These are phyloP conservation scores for Muscina levida DNA, from an alignment of 2,888 invertebrate genomes.

Conservation along the genomic window DNA sequence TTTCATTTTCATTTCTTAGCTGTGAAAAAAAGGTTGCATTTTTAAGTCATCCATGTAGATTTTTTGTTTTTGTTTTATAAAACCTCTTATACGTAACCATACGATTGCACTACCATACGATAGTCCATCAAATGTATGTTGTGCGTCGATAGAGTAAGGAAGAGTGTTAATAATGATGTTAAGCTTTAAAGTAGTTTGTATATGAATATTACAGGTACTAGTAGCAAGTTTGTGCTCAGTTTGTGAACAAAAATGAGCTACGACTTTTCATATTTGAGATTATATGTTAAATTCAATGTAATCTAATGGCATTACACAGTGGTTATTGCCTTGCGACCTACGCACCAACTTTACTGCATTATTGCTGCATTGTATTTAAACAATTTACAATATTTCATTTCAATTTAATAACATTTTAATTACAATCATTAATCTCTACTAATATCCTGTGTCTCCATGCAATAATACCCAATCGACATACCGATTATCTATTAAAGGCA, in stretches of 20 bases:
- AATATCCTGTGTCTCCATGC: neutral
- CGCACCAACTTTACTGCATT: no score
- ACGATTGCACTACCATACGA: no score
- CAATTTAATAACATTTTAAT: slow-evolving; percentile 1
- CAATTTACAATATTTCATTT: neutral
- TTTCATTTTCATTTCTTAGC: slow-evolving; percentile 6
- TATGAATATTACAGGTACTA: no score
- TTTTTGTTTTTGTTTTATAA: neutral
- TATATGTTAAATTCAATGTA: no score
- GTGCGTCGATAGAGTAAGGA: neutral
- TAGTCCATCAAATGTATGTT: no score
- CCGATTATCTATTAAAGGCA: slow-evolving; percentile 12
- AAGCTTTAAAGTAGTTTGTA: slow-evolving; percentile 35
- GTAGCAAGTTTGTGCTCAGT: no score
- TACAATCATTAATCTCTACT: slow-evolving; percentile 28
- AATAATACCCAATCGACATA: slow-evolving; percentile 4
- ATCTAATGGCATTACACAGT: neutral
- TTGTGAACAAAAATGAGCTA: no score
- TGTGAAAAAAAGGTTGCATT: neutral
- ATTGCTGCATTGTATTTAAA: no score
- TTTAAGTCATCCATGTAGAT: neutral
- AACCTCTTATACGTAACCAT: no score
- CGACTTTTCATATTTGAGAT: neutral
- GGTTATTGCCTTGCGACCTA: neutral
- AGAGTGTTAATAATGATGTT: slow-evolving; percentile 38